Conservation (phyloP, 2,797 vertebrate genomes). For the Petrocephalus sullivani region DNA sequence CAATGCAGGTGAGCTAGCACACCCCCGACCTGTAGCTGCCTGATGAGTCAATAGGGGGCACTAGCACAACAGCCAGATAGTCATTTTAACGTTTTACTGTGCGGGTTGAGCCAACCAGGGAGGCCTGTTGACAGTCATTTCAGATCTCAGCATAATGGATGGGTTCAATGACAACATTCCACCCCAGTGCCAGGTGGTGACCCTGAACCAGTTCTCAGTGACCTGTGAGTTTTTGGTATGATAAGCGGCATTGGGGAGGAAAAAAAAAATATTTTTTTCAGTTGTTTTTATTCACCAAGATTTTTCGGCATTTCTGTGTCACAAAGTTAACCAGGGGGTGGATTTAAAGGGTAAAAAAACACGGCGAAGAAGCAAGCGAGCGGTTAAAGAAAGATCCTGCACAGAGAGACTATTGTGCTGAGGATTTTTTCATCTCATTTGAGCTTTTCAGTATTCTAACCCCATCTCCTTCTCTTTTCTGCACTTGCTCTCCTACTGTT, state of each 20-base stretch:
- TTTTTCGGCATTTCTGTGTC: slow-evolving; percentile 4
- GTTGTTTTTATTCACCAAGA: neutral
- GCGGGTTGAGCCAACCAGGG: neutral
- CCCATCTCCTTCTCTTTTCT: slow-evolving; percentile 32
- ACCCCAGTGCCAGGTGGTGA: slow-evolving; percentile 12
- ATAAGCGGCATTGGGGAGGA: neutral
- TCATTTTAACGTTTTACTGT: neutral
- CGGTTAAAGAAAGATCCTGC: slow-evolving; percentile 18
- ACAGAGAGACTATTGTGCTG: slow-evolving; percentile 24
- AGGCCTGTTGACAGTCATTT: slow-evolving; percentile 1
- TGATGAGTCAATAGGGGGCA: neutral
- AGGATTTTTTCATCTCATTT: slow-evolving; percentile 18
- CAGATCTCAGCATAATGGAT: neutral
- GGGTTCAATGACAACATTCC: slow-evolving; percentile 1
- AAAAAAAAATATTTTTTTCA: neutral
- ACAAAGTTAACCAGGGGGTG: slow-evolving; percentile 19
- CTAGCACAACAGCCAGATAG: slow-evolving; percentile 19
- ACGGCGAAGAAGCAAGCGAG: neutral
- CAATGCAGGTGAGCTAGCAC: slow-evolving; percentile 27
- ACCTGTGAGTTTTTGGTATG: neutral
- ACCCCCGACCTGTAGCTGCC: slow-evolving; percentile 24
- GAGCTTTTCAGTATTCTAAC: slow-evolving; percentile 23
- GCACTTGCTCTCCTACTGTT: slow-evolving; percentile 13
- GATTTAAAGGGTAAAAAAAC: slow-evolving; percentile 24
- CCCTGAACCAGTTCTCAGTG: neutral